A percentile compares a stretch with the other conserved stretches of the same genome.
phyloP scores from a whole-genome alignment of 2,797 vertebrate species.

The Pipistrellus pygmaeus region DNA sequence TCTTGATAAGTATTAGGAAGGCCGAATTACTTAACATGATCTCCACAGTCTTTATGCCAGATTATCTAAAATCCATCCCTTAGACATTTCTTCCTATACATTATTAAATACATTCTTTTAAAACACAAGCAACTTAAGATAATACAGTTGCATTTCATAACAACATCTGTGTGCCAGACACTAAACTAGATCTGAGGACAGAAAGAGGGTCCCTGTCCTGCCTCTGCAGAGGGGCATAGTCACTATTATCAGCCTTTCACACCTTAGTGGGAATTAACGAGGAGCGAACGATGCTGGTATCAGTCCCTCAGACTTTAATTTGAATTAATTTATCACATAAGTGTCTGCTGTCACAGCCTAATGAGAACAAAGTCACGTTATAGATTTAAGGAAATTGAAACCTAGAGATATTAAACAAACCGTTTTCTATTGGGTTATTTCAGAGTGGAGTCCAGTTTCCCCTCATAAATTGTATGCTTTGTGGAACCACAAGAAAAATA shows the following conservation, averaged over 20 bases:
- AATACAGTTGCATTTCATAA: conserved; percentile 17
- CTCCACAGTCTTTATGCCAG: not conserved
- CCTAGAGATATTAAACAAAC: not conserved
- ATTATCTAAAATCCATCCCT: conserved; percentile 3
- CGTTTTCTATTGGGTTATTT: conserved; percentile 28
- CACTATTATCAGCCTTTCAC: not conserved
- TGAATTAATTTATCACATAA: not conserved
- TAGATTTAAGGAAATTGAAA: conserved; percentile 48
- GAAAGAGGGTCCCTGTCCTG: not conserved
- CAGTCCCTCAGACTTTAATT: not conserved
- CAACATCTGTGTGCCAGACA: not conserved
- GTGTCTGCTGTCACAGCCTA: not conserved
- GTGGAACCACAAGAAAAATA: not conserved
- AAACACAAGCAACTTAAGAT: not conserved
- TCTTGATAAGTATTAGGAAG: not conserved
- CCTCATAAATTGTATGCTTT: not conserved
- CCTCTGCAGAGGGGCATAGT: not conserved
- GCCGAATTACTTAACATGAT: not conserved
- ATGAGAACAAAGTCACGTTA: conserved; percentile 3
- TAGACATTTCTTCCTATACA: not conserved
- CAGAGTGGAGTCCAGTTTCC: not conserved
- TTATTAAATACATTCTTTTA: not conserved
- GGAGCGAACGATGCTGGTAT: not conserved
- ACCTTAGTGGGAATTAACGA: conserved; percentile 22
- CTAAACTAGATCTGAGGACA: not conserved